Base-by-base conservation (phyloP, 1,140 invertebrate genomes). In the Myzus persicae region DNA sequence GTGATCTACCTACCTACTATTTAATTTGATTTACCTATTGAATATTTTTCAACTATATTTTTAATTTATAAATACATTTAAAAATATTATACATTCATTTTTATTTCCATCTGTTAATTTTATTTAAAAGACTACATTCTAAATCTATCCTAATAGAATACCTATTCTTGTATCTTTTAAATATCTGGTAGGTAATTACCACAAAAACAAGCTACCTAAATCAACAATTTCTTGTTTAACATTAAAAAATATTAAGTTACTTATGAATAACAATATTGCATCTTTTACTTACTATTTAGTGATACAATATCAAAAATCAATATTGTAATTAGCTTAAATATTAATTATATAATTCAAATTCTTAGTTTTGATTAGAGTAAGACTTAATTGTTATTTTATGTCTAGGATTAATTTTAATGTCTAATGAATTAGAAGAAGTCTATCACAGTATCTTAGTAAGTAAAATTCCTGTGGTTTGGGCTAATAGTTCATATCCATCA, bases 401-500 rank as follows among this genome's bases (percentile, higher is more conserved):
- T 95, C 48, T 94, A 97, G 98, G 98, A 94, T 94, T 97, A 11
- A 97, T 98, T 93, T 96, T 99, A 4, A 97, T 99, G 96, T 98
- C 98, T 2, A 96, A 97, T 76, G 97, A 98, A 93, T 96, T 99
- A 36, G 99, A 99, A 95, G 97, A 98, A 95, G 97, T 99, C 8
- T 96, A 98, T 51, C 96, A 96, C 26, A 97, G 97, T 93, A 98
- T 99, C 94, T 95, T 98, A 85, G 97, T 97, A 85, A 97, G 97
- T 11, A 97, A 97, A 95, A 98, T 99, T 94, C 98, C 98, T 1
- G 95, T 95, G 31, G 96, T 97, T 94, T 99, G 98, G 98, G 97
- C 97, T 91, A 96, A 96, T 94, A 97, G 97, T 94, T 98, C 98
- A 9, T 99, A 99, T 95, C 98, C 99, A 11, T 99, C 98, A 11